Conservation (phyloP, 2,888 invertebrate species). For the Epinotia brunnichana region DNA sequence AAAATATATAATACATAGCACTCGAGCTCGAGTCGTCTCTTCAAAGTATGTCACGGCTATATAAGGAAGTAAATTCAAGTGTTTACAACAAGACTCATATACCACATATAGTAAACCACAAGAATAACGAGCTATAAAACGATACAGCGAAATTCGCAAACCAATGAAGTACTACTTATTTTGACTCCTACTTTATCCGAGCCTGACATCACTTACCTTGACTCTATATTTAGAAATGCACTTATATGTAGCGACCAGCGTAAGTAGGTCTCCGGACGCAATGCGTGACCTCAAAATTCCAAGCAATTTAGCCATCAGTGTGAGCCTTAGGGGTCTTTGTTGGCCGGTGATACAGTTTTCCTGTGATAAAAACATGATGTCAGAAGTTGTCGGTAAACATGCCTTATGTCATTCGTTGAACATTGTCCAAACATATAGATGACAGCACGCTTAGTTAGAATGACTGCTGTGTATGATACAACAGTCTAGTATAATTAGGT, state of each 20-base stretch:
- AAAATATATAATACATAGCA: constrained; percentile 1
- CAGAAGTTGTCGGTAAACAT: constrained; percentile 62
- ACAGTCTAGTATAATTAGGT: constrained; percentile 43
- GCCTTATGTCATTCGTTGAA: constrained; percentile 52
- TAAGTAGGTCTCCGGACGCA: constrained; percentile 54
- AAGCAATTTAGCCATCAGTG: constrained; percentile 51
- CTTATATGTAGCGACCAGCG: constrained; percentile 54
- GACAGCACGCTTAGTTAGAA: constrained; percentile 24
- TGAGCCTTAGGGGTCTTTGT: constrained; percentile 55
- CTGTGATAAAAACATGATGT: constrained; percentile 67
- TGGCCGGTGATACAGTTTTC: constrained; percentile 54
- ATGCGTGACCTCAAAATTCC: constrained; percentile 56
- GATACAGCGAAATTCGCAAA: constrained; percentile 13
- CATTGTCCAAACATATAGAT: constrained; percentile 43
- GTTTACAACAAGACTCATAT: constrained; percentile 15
- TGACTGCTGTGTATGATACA: constrained; percentile 30
- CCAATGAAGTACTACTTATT: constrained; percentile 42
- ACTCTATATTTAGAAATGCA: constrained; percentile 76
- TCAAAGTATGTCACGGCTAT: constrained; percentile 45
- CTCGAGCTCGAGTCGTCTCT: constrained; percentile 40
- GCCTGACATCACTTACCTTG: constrained; percentile 70
- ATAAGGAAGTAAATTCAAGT: constrained; percentile 44
- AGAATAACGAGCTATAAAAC: constrained; percentile 2
- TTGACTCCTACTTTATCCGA: constrained; percentile 42
- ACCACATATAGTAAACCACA: background rate